Percentiles rank a stretch among this genome's conserved stretches.
These are phyloP conservation scores for Chelmon rostratus DNA, from an alignment of 2,797 vertebrate genomes.

Conservation along the genomic window DNA sequence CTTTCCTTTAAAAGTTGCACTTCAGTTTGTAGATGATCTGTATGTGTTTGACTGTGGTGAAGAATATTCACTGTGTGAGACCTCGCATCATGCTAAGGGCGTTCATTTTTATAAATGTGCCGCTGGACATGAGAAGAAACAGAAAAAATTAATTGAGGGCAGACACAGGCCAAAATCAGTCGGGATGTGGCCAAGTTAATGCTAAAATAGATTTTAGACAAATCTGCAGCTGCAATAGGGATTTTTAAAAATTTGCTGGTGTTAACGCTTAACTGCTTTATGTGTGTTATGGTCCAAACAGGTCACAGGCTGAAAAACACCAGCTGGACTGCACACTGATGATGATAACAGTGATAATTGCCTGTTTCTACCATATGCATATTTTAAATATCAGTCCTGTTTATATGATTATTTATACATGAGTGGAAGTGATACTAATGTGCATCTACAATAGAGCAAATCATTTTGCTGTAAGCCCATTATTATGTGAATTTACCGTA, in stretches of 20 bases:
- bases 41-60: not conserved
- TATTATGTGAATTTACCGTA: not conserved
- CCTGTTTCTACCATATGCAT: not conserved
- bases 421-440: not conserved
- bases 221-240: not conserved
- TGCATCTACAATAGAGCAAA: too few species aligned
- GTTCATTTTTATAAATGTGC: not conserved
- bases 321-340: not conserved
- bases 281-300: not conserved
- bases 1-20: not conserved
- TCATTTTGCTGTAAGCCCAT: not conserved
- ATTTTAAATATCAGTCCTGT: not conserved
- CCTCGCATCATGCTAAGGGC: not conserved
- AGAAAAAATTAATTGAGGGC: not conserved
- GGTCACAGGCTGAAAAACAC: slow-evolving; percentile 9
- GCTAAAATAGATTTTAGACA: not conserved
- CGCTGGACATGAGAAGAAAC: not conserved
- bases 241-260: too few species aligned
- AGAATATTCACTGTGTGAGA: not conserved
- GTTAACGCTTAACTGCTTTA: not conserved
- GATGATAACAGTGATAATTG: not conserved
- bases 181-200: not conserved
- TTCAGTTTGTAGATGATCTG: not conserved
- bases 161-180: slow-evolving; percentile 3
- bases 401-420: not conserved